Evolutionary conservation across 2,888 invertebrate genomes (phyloP), one percentile per base, ranked within the genome.

Genomic region (Microplitis manilae): DNA sequence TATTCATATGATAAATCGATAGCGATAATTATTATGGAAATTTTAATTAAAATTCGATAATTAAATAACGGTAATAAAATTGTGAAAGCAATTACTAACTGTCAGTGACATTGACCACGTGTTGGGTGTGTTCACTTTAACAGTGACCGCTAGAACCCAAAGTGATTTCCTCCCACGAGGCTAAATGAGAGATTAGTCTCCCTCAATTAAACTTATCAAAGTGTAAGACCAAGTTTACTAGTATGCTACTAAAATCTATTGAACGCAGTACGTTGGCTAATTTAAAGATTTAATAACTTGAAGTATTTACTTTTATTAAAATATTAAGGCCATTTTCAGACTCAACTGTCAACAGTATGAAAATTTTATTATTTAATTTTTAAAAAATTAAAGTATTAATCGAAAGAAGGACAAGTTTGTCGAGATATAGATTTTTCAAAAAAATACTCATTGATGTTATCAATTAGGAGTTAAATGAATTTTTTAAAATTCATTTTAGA

Each of bases 171-270:
- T 15, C 8, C n/a, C 73, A 9, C 62, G 20, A 59, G 8, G 50
- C 41, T 73, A 73, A 73, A 73, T 73, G 73, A 73, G 73, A 73
- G 73, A 73, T 73, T 73, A 73, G 73, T 65, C 59, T 67, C 67
- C 73, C 73, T 73, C 73, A 65, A 73, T 73, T 73, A 73, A 73
- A 73, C 73, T 73, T 73, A 30, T 15, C 9, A 17, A 59, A 73
- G 73, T 50, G 17, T 65, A 17, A 41, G 20, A 20, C 50, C 41
- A 67, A 73, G 73, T 73, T 73, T 73, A 15, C 50, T 38, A 15
- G 50, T 50, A 50, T 50, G 50, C 13, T 50, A 50, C 50, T 70
- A 59, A n/a, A 59, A 65, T 59, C 67, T 73, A 73, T 50, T 41
- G 65, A 40, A 65, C 20, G 41, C 30, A 50, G 30, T 39, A n/a